phyloP scores from a whole-genome alignment of 1,140 invertebrate species.

The Drosophila insularis region DNA sequence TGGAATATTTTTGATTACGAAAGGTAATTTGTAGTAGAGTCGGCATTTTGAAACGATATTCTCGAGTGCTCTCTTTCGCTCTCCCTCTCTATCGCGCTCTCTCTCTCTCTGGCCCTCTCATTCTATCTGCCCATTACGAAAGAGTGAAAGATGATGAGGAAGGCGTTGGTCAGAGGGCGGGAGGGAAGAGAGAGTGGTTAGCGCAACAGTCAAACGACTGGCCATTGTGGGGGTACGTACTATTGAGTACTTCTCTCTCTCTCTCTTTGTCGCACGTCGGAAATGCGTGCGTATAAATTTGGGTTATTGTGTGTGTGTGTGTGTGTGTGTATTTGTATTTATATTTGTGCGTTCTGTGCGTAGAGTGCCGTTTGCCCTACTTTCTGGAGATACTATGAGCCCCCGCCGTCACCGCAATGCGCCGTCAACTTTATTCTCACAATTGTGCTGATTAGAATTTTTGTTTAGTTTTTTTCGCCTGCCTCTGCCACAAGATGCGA shows the following conservation, averaged over 20 bases:
- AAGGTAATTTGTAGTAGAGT: constrained; percentile 20
- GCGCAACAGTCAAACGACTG: constrained; percentile 26
- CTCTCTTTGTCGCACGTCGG: constrained; percentile 33
- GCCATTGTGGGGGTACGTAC: constrained; percentile 12
- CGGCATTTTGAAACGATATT: constrained; percentile 7
- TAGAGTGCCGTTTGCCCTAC: constrained; percentile 51
- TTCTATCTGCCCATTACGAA: constrained; percentile 28
- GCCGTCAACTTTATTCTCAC: constrained; percentile 21
- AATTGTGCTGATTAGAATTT: constrained; percentile 60
- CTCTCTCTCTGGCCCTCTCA: too few species aligned
- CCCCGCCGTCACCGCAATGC: neutral
- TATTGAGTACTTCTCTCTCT: constrained; percentile 8
- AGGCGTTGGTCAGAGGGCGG: neutral
- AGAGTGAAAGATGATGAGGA: constrained; percentile 42
- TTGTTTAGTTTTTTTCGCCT: constrained; percentile 25
- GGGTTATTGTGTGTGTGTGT: constrained; percentile 64
- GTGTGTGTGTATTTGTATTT: neutral
- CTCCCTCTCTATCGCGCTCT: neutral
- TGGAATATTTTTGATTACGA: constrained; percentile 45
- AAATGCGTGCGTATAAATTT: constrained; percentile 76
- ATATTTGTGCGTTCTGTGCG: neutral
- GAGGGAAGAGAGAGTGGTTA: constrained; percentile 15
- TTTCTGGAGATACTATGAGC: constrained; percentile 53
- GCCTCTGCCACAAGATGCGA: constrained; percentile 58
- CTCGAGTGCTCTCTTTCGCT: too few species aligned